These are phyloP conservation scores for Galagoides demidoff DNA, from an alignment of 2,797 vertebrate species.

Conservation along the genomic window DNA sequence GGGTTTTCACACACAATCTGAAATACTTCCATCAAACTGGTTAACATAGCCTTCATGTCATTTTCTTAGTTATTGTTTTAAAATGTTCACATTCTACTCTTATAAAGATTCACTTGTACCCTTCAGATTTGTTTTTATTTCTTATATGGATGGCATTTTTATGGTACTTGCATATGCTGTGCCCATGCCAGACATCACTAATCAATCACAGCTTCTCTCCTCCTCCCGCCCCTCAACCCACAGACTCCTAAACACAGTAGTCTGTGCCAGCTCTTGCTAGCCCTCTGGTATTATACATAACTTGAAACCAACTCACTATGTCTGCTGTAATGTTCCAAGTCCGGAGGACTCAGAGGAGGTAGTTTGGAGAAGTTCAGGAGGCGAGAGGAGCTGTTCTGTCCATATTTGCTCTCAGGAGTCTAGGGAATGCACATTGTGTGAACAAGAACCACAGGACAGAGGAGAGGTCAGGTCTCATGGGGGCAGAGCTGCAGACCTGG, in stretches of 20 bases:
- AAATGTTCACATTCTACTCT: no score
- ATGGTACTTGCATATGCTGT: rapidly evolving
- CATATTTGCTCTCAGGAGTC: background rate
- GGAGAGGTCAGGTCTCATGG: background rate
- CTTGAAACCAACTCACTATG: background rate
- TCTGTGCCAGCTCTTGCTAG: background rate
- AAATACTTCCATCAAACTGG: no score
- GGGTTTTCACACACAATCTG: no score
- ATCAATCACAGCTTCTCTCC: background rate
- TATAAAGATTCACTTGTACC: no score
- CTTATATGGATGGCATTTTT: background rate
- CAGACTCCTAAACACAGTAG: background rate
- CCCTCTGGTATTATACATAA: background rate
- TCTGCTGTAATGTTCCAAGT: background rate
- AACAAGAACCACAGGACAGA: background rate
- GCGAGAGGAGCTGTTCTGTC: background rate
- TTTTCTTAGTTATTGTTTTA: no score
- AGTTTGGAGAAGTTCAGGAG: background rate
- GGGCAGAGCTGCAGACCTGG: background rate
- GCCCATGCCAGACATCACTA: slow-evolving; percentile 8
- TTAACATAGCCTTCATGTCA: no score
- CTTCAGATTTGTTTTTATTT: no score
- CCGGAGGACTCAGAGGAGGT: background rate
- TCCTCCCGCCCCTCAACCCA: background rate
- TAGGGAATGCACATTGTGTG: background rate